These are phyloP conservation scores for Semaprochilodus insignis DNA, from an alignment of 2,797 vertebrate species.

Conservation along the genomic window DNA sequence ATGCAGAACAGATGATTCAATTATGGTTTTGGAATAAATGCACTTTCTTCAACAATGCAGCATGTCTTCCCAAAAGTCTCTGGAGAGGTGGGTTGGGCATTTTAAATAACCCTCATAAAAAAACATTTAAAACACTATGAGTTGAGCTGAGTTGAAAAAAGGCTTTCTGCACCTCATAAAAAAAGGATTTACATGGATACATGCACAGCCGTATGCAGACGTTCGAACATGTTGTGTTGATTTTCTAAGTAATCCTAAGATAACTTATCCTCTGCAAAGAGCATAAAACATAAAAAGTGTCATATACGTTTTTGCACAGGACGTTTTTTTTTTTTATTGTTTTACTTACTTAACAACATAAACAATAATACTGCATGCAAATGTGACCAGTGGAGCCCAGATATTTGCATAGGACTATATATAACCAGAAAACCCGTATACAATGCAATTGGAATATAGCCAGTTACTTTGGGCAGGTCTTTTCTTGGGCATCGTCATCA, in stretches of 20 bases:
- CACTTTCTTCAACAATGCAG: background rate
- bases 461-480: background rate
- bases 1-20: constrained; percentile 40
- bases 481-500: background rate
- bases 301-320: no score
- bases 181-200: background rate
- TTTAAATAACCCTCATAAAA: background rate
- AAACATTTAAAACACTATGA: background rate
- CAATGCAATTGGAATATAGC: background rate
- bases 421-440: background rate
- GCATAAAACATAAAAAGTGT: no score
- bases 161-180: background rate
- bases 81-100: background rate
- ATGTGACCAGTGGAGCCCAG: background rate
- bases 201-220: no score
- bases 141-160: background rate
- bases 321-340: no score
- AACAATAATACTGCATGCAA: no score
- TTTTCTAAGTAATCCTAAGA: no score
- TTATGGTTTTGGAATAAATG: constrained; percentile 18
- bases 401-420: background rate
- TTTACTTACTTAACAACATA: no score
- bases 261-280: no score
- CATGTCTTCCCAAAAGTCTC: background rate
- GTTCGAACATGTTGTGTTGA: no score